phyloP scores from a whole-genome alignment of 2,113 vertebrate species.

The Pontoporia blainvillei region DNA sequence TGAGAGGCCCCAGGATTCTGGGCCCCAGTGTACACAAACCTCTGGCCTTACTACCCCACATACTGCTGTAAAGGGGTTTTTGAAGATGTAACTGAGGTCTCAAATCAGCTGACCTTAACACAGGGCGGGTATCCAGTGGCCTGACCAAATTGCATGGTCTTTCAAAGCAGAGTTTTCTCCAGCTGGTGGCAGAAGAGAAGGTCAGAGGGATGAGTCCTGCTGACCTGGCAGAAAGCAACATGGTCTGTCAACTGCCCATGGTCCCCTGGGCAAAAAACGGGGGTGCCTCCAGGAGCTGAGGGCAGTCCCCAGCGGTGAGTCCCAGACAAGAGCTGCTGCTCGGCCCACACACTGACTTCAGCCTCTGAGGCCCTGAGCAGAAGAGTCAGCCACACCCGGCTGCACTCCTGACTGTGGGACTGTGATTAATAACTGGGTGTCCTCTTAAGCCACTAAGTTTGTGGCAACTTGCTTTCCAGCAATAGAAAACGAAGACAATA shows the following conservation, averaged over 20 bases:
- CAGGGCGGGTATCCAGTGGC: too few relatives aligned
- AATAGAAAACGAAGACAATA: rapidly evolving
- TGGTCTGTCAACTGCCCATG: background rate
- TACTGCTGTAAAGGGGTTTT: background rate
- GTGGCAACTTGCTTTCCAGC: background rate
- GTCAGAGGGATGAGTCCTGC: background rate
- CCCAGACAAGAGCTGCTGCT: background rate
- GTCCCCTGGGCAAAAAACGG: rapidly evolving
- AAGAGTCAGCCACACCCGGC: rapidly evolving
- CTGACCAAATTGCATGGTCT: background rate
- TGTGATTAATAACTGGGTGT: rapidly evolving
- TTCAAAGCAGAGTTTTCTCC: background rate
- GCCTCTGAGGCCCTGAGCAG: background rate
- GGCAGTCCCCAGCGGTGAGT: rapidly evolving
- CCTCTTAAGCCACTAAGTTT: background rate
- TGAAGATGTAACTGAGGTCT: background rate
- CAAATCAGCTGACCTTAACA: background rate
- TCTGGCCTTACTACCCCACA: background rate
- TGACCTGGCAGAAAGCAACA: background rate
- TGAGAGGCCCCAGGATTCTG: background rate
- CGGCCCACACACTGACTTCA: rapidly evolving
- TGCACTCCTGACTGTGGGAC: background rate
- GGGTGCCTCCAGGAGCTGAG: background rate
- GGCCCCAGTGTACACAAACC: background rate
- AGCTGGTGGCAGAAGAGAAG: background rate